Conservation (phyloP, 2,888 invertebrate species). For the Camptogramma bilineatum region DNA sequence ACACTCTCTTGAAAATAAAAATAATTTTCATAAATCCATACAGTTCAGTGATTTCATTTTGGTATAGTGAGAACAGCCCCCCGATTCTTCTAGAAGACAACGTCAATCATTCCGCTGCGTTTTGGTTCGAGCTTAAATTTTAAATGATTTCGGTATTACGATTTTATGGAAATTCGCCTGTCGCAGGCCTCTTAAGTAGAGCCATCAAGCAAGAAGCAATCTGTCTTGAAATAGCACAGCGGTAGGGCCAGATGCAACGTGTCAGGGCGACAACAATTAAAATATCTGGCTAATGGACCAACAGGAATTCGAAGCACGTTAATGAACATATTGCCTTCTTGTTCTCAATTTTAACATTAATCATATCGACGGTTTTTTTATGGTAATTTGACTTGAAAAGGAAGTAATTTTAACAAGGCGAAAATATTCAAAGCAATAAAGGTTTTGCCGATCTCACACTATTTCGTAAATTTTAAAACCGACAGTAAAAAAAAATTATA, state of each 20-base stretch:
- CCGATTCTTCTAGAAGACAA: too few relatives aligned
- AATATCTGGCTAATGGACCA: conserved; percentile 84
- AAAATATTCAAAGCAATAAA: neutral
- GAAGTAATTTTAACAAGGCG: conserved; percentile 24
- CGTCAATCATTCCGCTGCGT: too few relatives aligned
- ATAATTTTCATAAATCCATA: too few relatives aligned
- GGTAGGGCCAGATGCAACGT: conserved; percentile 81
- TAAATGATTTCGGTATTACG: too few relatives aligned
- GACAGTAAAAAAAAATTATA: too few relatives aligned
- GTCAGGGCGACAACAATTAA: conserved; percentile 80
- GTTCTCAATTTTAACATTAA: conserved; percentile 69
- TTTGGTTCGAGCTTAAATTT: too few relatives aligned
- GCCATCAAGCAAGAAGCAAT: conserved; percentile 75
- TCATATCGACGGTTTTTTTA: conserved; percentile 61
- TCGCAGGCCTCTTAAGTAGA: too few relatives aligned
- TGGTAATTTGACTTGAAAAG: conserved; percentile 24
- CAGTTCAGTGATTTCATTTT: too few relatives aligned
- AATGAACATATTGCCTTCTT: conserved; percentile 79
- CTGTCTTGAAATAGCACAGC: conserved; percentile 80
- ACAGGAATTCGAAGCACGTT: conserved; percentile 77
- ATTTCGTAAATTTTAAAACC: neutral
- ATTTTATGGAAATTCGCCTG: too few relatives aligned
- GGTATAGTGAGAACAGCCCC: too few relatives aligned
- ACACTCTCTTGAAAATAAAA: too few relatives aligned
- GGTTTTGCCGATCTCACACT: neutral